A percentile compares a stretch with the other conserved stretches of the same genome.
These are phyloP conservation scores for Ornithorhynchus anatinus DNA, from an alignment of 2,113 vertebrate genomes.

Conservation along the genomic window DNA sequence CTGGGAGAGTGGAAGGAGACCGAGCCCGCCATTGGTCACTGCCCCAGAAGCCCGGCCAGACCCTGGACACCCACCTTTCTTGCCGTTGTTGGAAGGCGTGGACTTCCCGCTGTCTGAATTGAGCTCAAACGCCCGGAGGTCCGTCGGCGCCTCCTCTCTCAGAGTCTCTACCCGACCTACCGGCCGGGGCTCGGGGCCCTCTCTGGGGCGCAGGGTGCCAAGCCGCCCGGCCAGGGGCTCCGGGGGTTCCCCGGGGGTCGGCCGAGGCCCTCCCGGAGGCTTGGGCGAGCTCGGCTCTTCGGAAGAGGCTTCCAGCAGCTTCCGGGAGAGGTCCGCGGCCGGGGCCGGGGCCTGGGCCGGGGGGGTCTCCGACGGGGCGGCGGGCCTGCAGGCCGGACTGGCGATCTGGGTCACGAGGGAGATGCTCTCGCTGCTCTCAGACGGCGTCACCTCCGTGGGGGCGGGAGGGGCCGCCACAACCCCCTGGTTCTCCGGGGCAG, in stretches of 20 bases:
- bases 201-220: slow-evolving; percentile 45
- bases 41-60: too few relatives aligned
- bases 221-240: not conserved
- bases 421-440: slow-evolving; percentile 89
- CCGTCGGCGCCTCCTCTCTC: slow-evolving; percentile 86
- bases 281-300: slow-evolving; percentile 60
- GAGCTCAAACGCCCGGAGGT: slow-evolving; percentile 93
- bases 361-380: slow-evolving; percentile 32
- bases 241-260: slow-evolving; percentile 12
- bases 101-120: slow-evolving; percentile 98
- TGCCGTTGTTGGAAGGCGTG: slow-evolving; percentile 95
- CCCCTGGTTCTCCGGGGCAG: slow-evolving; percentile 47
- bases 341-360: not conserved
- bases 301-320: slow-evolving; percentile 59
- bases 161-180: slow-evolving; percentile 70
- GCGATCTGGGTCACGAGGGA: slow-evolving; percentile 90
- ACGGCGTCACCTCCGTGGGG: slow-evolving; percentile 75
- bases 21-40: too few relatives aligned
- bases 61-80: slow-evolving; percentile 84
- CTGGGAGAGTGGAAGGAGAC: not conserved
- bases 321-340: slow-evolving; percentile 55
- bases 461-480: slow-evolving; percentile 7
- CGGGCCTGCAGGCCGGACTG: slow-evolving; percentile 57
- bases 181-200: slow-evolving; percentile 46
- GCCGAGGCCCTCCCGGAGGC: slow-evolving; percentile 52